These are phyloP conservation scores for Procapra przewalskii DNA, from an alignment of 2,113 vertebrate genomes.

Conservation along the genomic window DNA sequence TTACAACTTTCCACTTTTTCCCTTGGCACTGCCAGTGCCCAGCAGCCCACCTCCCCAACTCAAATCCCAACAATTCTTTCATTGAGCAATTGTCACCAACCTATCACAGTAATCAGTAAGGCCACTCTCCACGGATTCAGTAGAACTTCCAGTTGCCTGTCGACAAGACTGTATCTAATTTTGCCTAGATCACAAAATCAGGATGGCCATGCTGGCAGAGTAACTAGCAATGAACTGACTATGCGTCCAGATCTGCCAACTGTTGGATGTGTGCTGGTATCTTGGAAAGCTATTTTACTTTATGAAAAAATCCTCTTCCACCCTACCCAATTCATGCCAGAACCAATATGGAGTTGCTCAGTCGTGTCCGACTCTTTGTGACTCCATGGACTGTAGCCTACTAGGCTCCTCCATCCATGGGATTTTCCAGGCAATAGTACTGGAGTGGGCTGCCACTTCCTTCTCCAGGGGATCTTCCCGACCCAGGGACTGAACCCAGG, in stretches of 20 bases:
- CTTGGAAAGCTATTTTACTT: background rate
- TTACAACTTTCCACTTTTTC: conserved; percentile 5
- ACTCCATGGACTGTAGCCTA: no score
- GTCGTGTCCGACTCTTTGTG: no score
- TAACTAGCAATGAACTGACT: background rate
- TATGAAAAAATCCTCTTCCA: conserved; percentile 17
- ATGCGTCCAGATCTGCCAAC: background rate
- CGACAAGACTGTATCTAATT: background rate
- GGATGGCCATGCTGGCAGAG: background rate
- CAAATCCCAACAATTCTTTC: background rate
- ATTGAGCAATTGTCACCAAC: background rate
- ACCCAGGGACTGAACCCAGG: no score
- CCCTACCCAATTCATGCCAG: background rate
- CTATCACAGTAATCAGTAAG: background rate
- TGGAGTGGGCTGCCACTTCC: no score
- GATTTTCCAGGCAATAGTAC: no score
- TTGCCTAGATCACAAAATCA: background rate
- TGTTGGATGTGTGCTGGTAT: background rate
- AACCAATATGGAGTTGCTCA: background rate
- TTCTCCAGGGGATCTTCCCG: no score
- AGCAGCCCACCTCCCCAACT: background rate
- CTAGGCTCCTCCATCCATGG: no score
- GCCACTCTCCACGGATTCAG: background rate
- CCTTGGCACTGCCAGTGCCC: background rate
- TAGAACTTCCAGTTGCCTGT: background rate